Percentiles rank a stretch among this genome's conserved stretches.
These are phyloP conservation scores for Drosophila yooni DNA, from an alignment of 2,888 invertebrate genomes.

Conservation along the genomic window DNA sequence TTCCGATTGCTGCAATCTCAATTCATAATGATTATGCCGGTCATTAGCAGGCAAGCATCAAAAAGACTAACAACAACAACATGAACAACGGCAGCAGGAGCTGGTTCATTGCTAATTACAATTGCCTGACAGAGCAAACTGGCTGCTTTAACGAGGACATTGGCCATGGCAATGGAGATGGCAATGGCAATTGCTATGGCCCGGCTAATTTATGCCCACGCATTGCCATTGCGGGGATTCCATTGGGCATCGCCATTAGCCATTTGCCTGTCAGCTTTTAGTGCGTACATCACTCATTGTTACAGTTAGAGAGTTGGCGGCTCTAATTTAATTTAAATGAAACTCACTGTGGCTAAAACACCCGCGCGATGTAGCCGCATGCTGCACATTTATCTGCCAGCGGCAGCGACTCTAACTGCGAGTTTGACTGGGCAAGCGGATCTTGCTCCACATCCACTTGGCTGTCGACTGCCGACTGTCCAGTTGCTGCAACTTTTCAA, in stretches of 20 bases:
- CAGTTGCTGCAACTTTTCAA: conserved; percentile 53
- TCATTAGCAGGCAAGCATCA: conserved; percentile 52
- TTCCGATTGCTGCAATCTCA: conserved; percentile 61
- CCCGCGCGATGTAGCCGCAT: conserved; percentile 57
- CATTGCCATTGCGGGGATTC: conserved; percentile 47
- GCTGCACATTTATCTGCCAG: conserved; percentile 67
- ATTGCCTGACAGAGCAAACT: conserved; percentile 36
- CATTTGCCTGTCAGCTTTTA: conserved; percentile 68
- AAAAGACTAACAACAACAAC: conserved; percentile 14
- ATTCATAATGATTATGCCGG: conserved; percentile 68
- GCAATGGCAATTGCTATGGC: conserved; percentile 6
- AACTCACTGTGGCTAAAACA: conserved; percentile 59
- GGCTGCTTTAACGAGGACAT: conserved; percentile 55
- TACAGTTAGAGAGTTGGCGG: conserved; percentile 78
- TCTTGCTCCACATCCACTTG: conserved; percentile 67
- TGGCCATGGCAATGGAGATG: conserved; percentile 14
- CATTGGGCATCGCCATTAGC: conserved; percentile 38
- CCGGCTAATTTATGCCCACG: conserved; percentile 67
- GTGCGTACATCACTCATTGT: conserved; percentile 79
- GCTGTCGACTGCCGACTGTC: conserved; percentile 29
- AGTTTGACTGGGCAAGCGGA: conserved; percentile 57
- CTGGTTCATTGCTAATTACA: conserved; percentile 61
- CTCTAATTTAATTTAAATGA: conserved; percentile 80
- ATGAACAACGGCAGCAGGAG: not conserved
- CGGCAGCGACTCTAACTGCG: conserved; percentile 35